phyloP scores from a whole-genome alignment of 2,797 vertebrate species.

The Luscinia luscinia region DNA sequence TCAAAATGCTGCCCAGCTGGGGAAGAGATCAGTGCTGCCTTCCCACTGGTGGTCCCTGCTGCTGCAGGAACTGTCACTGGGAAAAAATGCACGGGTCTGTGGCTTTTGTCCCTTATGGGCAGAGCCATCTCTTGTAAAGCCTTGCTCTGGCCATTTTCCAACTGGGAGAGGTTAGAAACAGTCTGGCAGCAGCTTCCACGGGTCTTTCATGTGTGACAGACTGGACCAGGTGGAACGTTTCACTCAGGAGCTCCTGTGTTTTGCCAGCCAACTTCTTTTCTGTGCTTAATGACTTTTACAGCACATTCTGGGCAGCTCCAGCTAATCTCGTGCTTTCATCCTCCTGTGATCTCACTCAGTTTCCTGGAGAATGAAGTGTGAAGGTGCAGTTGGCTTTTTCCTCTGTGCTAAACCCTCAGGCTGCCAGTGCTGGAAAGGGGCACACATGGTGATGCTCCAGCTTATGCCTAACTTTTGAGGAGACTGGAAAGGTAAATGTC shows the following conservation, averaged over 20 bases:
- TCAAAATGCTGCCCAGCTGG: not conserved
- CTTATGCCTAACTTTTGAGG: not conserved
- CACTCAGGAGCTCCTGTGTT: not conserved
- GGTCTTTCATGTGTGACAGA: not conserved
- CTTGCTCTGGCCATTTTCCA: not conserved
- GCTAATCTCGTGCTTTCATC: constrained; percentile 17
- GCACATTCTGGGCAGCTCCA: constrained; percentile 8
- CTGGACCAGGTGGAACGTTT: not conserved
- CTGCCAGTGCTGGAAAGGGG: not conserved
- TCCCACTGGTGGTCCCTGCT: not conserved
- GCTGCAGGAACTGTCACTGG: not conserved
- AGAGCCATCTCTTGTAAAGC: not conserved
- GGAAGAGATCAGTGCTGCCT: not conserved
- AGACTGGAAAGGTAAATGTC: not conserved
- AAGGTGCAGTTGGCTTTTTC: not conserved
- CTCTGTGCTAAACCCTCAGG: not conserved
- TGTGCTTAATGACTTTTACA: constrained; percentile 24
- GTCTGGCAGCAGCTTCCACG: not conserved
- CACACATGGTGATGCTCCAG: not conserved
- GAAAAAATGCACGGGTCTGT: not conserved
- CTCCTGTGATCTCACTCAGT: not conserved
- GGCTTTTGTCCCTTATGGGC: not conserved
- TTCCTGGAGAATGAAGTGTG: constrained; percentile 35
- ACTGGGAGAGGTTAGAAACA: not conserved
- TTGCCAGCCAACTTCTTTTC: constrained; percentile 20